Evolutionary conservation across 2,888 invertebrate species (phyloP), one percentile per base, ranked within the genome.

Genomic region (Parapristionchus giblindavisi): DNA sequence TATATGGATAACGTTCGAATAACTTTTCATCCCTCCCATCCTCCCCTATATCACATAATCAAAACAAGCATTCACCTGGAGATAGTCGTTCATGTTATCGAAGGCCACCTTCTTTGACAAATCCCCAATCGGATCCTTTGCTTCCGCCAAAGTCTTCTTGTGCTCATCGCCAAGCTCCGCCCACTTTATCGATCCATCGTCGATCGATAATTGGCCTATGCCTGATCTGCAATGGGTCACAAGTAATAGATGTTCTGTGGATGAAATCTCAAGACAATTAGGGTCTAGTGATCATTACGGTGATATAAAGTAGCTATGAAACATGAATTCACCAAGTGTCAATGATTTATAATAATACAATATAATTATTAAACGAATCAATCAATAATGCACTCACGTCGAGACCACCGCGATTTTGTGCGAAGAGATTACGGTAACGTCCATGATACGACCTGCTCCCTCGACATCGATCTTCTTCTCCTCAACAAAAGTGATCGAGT

Each of bases 21-120:
- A 63, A 40, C 5, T 3, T 27, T 8, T 1, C 14, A n/a, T 24
- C n/a, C 24, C 6, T 63, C 27, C 14, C 14, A 43, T 17, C 17
- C 17, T 43, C 43, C 17, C 17, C 43, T 40, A 40, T 38, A 21
- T 32, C 29, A n/a, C 17, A 17, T 43, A 8, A 54, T 14, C 14
- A 54, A 14, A 54, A 14, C 24, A 14, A 32, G 5, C 48, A n/a
- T n/a, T 6, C n/a, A 60, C 61, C 73, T 61, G 48, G 17, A 52
- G 60, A 43, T 73, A 73, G 2, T 73, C 73, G 14, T 32, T 61
- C 51, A 73, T 48, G 27, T 73, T 73, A 38, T 73, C 73, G 61
- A 34, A 36, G 3, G 73, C 73, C 3, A 61, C 61, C 27, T 61
- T 73, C 73, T 73, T 73, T 48, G 60, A 27, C 73, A 73, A 36